Percentiles rank a stretch among this genome's conserved stretches.
Conservation (phyloP, 2,888 invertebrate species). For the Tribolium freemani region DNA sequence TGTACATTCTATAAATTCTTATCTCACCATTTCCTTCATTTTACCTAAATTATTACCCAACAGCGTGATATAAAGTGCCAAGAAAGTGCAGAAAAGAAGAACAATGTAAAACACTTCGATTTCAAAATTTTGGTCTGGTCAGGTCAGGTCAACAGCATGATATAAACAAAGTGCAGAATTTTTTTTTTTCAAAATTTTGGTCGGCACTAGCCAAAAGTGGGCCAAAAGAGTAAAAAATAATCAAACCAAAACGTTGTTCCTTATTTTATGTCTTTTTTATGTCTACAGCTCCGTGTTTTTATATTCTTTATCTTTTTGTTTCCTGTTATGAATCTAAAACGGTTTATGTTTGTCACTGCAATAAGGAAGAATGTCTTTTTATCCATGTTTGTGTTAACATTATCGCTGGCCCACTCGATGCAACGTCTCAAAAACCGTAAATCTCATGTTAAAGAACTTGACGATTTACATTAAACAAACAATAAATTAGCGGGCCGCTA, state of each 20-base stretch:
- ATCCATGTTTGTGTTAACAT: neutral
- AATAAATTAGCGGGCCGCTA: constrained; percentile 27
- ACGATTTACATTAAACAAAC: constrained; percentile 24
- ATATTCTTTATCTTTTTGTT: neutral
- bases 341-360: neutral
- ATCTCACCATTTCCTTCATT: neutral
- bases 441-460: constrained; percentile 5
- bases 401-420: neutral
- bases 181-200: too few species aligned
- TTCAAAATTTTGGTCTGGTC: too few species aligned
- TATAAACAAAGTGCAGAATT: too few species aligned
- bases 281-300: neutral
- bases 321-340: neutral
- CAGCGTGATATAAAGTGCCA: neutral
- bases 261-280: neutral
- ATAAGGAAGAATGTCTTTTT: neutral
- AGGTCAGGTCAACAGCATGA: too few species aligned
- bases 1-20: neutral
- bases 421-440: constrained; percentile 14
- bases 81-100: neutral
- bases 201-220: too few species aligned
- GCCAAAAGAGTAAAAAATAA: too few species aligned
- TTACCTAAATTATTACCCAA: neutral
- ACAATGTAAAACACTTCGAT: neutral
- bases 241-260: too few species aligned